These are phyloP conservation scores for Ramphastos sulfuratus DNA, from an alignment of 2,113 vertebrate species.

Conservation along the genomic window DNA sequence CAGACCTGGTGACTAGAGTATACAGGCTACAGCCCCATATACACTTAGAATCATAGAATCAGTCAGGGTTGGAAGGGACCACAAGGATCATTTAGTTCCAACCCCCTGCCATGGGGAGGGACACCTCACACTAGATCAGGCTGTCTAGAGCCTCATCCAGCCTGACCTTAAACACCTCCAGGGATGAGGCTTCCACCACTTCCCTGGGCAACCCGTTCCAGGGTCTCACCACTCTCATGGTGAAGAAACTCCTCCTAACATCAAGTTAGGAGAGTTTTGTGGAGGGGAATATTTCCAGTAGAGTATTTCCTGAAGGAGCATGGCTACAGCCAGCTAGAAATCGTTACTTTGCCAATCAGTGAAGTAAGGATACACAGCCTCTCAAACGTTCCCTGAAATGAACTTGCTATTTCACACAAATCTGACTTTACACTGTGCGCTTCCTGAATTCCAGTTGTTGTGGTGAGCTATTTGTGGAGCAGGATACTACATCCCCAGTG, in stretches of 20 bases:
- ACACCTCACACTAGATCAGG: too few species aligned
- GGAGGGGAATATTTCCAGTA: background rate
- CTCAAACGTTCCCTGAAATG: background rate
- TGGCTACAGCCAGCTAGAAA: background rate
- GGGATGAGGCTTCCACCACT: too few species aligned
- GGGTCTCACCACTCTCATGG: too few species aligned
- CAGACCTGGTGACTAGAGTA: background rate
- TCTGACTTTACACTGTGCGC: background rate
- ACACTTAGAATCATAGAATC: background rate
- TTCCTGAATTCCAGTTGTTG: background rate
- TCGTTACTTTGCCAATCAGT: background rate
- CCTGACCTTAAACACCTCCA: too few species aligned
- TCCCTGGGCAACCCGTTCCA: too few species aligned
- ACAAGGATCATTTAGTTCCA: too few species aligned
- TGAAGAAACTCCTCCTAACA: too few species aligned
- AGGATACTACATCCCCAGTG: background rate
- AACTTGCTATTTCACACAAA: background rate
- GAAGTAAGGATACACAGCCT: background rate
- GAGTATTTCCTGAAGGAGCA: background rate
- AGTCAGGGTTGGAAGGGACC: too few species aligned
- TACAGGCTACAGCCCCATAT: background rate
- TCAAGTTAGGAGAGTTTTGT: background rate
- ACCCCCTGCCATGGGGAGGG: too few species aligned
- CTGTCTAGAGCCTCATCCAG: too few species aligned
- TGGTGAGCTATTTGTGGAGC: background rate